Base-by-base conservation (phyloP, 2,113 vertebrate genomes). In the Manacus vitellinus region DNA sequence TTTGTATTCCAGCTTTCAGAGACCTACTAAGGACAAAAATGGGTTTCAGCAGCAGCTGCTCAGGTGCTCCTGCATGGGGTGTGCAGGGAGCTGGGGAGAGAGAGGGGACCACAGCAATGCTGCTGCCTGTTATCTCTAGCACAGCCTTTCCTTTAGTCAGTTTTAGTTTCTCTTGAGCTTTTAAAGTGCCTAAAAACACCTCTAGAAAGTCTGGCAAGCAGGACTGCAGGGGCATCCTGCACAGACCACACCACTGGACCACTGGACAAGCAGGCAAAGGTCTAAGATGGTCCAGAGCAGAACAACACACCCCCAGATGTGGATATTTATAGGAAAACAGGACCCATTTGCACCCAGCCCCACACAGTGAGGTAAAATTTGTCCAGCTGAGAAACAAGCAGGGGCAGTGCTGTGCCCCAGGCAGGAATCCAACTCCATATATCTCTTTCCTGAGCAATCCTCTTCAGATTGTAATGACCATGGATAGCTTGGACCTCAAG, bases 391-490 rank as follows among this genome's bases (percentile, higher is more conserved):
- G 75, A 76, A 30, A 2, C 24, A 41, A 81, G 54, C 52, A n/a
- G 4, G 41, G 78, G 39, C 70, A 59, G 73, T 0, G 0, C 70
- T 8, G 71, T 18, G 59, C 67, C 68, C 67, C 49, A 14, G 92
- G 66, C 51, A 4, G 3, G 3, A 12, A 2, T 3, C 68, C 63
- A 65, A 39, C 83, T 71, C 79, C 61, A 11, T 10, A 17, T 4
- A 87, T 80, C 81, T 79, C 62, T 33, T 76, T 92, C 78, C 93
- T 55, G 80, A 91, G 91, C 82, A 85, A 85, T 59, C 79, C 92
- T 94, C 81, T 96, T 59, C 94, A 93, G 75, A 47, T 21, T 54
- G 35, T 93, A 94, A 95, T 93, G 96, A 84, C 92, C 92, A 22
- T 9, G 65, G 88, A 77, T 47, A 77, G 85, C 28, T 82, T 78